These are phyloP conservation scores for Oligia strigilis DNA, from an alignment of 2,888 invertebrate species.

Conservation along the genomic window DNA sequence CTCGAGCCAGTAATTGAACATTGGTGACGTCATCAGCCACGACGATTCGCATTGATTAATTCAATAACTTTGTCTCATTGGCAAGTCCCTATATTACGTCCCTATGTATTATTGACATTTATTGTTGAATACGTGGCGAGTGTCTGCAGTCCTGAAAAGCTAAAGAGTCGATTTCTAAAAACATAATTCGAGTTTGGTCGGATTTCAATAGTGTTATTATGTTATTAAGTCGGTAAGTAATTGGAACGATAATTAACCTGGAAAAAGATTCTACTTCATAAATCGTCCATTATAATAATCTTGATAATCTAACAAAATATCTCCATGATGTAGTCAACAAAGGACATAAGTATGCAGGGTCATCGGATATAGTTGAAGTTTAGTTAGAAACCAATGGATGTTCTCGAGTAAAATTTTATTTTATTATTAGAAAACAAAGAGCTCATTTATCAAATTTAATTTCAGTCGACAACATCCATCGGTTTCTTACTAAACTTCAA, in stretches of 20 bases:
- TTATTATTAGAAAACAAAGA: too few species aligned
- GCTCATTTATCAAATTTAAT: too few species aligned
- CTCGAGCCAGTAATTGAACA: slow-evolving; percentile 37
- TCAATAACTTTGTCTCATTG: slow-evolving; percentile 38
- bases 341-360: too few species aligned
- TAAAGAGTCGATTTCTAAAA: not conserved
- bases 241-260: not conserved
- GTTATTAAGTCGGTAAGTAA: not conserved
- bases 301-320: too few species aligned
- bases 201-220: not conserved
- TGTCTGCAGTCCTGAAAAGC: not conserved
- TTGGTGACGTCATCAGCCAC: slow-evolving; percentile 41
- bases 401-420: too few species aligned
- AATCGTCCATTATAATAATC: too few species aligned
- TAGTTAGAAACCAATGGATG: too few species aligned
- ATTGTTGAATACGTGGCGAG: not conserved
- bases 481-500: too few species aligned
- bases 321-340: too few species aligned
- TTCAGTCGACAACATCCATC: too few species aligned
- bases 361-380: too few species aligned
- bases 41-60: slow-evolving; percentile 37
- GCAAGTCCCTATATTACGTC: not conserved
- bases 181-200: not conserved
- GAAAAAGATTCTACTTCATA: not conserved
- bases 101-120: slow-evolving; percentile 7